Conservation (phyloP, 2,888 invertebrate species). For the Cephus sareptanus region DNA sequence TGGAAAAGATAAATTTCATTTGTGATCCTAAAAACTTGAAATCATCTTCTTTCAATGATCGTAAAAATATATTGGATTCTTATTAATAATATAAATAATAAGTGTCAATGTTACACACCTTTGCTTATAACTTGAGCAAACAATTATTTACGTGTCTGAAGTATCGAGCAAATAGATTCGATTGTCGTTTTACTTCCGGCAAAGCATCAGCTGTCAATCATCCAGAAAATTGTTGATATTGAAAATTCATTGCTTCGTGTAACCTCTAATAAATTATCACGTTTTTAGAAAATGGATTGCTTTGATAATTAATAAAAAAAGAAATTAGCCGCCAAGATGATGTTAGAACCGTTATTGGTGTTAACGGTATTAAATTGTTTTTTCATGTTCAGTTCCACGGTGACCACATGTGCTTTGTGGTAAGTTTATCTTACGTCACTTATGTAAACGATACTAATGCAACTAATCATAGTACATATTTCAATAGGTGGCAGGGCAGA, state of each 20-base stretch:
- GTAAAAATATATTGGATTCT: not conserved
- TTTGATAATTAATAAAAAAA: not conserved
- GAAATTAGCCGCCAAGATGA: conserved; percentile 19
- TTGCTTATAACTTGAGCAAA: no score
- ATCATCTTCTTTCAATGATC: not conserved
- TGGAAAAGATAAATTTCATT: no score
- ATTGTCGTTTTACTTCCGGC: not conserved
- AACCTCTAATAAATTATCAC: not conserved
- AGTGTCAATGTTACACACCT: not conserved
- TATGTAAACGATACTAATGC: not conserved
- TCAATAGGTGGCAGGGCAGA: conserved; percentile 44
- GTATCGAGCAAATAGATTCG: not conserved
- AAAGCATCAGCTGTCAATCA: not conserved
- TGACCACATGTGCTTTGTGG: conserved; percentile 51
- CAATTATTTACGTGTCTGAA: not conserved
- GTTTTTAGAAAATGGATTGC: not conserved
- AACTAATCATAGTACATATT: not conserved
- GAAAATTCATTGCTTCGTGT: not conserved
- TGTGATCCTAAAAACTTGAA: no score
- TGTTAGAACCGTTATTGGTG: conserved; percentile 46
- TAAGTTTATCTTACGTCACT: conserved; percentile 21
- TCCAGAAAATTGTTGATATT: not conserved
- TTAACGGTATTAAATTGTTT: conserved; percentile 49
- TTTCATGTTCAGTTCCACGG: conserved; percentile 50
- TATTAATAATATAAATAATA: not conserved